Base-by-base conservation (phyloP, 2,113 vertebrate genomes). In the Sylvia atricapilla region DNA sequence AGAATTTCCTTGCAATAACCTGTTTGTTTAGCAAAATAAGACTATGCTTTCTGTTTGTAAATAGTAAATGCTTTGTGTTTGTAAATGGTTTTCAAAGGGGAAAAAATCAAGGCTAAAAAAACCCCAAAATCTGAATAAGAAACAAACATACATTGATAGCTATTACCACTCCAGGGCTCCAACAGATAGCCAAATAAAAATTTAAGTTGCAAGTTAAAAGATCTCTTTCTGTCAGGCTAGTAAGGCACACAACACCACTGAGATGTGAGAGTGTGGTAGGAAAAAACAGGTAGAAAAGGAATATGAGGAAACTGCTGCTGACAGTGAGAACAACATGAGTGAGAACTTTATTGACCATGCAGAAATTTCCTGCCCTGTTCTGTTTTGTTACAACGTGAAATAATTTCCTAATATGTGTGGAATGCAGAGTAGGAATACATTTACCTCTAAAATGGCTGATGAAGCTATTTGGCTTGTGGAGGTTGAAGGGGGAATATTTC, bases 241-340 rank as follows among this genome's bases (percentile, higher is more conserved):
- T 33, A 47, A 83, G 25, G 14, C 15, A 63, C 16, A 74, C 53
- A 62, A 21, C 22, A 49, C 24, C 15, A 15, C 19, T 33, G 13
- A 68, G 55, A 22, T 63, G 7, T 52, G 25, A 56, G 11, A 56
- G 2, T 46, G 15, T 31, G 12, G 33, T 13, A 6, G 15, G 12
- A 59, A 82, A 55, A 10, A 13, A 35, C 25, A 62, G 31, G 11
- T 19, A 24, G 49, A 64, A 66, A 81, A 59, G 3, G 21, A 24
- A 10, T 9, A 25, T 5, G 8, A 46, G 19, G 19, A 60, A 91
- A 68, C 5, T 41, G 9, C 12, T 25, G 4, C 19, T 56, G 49
- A 13, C 13, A 63, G 11, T 12, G 20, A n/a, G 13, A 33, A 4
- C 2, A 10, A 3, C 1, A 4, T 44, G 15, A 72, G 6, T 9